Conservation (phyloP, 2,113 vertebrate species). For the Paraplagusia blochii region DNA sequence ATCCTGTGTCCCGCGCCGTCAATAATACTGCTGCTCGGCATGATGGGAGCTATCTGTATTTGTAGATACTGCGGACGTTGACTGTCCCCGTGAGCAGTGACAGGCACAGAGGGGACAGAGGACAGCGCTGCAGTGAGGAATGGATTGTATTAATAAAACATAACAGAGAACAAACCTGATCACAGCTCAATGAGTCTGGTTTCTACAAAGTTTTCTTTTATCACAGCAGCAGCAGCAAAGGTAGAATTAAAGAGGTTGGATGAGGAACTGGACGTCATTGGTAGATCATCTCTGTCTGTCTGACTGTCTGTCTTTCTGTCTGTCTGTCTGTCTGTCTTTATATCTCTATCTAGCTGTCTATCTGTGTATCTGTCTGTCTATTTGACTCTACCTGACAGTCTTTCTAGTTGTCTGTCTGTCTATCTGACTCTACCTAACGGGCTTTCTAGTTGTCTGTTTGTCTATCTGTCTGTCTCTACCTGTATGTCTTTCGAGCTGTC, state of each 20-base stretch:
- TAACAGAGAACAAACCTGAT: constrained; percentile 11
- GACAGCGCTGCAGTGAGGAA: constrained; percentile 12
- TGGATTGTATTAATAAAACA: neutral
- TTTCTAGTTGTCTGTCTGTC: too few relatives aligned
- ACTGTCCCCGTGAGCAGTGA: neutral
- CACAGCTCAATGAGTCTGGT: neutral
- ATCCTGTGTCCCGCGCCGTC: constrained; percentile 19
- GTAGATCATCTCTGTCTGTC: neutral
- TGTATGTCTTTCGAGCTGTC: too few relatives aligned
- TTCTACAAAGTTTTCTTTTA: constrained; percentile 3
- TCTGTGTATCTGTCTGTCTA: too few relatives aligned
- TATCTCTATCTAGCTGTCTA: too few relatives aligned
- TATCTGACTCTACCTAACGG: too few relatives aligned
- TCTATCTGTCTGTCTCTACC: too few relatives aligned
- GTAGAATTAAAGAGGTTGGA: neutral
- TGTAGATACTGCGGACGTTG: neutral
- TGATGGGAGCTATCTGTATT: neutral
- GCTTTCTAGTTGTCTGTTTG: too few relatives aligned
- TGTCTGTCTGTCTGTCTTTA: too few relatives aligned
- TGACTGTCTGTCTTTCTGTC: too few relatives aligned
- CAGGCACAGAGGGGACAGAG: neutral
- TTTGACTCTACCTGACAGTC: too few relatives aligned
- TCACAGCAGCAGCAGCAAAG: constrained; percentile 2
- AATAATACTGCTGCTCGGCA: constrained; percentile 10
- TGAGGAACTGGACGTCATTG: constrained; percentile 1